These are phyloP conservation scores for Drosophila anceps DNA, from an alignment of 2,888 invertebrate species.

Conservation along the genomic window DNA sequence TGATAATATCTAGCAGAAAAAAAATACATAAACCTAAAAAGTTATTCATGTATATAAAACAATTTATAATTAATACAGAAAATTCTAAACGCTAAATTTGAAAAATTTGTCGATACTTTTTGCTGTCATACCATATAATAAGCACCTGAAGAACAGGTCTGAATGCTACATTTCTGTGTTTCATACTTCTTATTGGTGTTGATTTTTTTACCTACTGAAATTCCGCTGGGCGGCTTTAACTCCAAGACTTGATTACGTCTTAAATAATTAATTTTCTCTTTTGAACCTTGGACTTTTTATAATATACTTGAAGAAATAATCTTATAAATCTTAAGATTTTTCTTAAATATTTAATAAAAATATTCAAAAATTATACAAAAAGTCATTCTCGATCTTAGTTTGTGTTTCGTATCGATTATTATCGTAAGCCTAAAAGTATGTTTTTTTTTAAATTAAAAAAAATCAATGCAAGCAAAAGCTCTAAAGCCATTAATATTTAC, in stretches of 20 bases:
- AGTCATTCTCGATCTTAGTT: no score
- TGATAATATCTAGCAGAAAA: no score
- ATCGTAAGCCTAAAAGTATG: conserved; percentile 24
- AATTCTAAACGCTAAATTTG: background rate
- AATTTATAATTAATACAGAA: background rate
- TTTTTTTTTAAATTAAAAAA: background rate
- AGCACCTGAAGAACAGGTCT: conserved; percentile 3
- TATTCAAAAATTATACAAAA: background rate
- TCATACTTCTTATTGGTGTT: conserved; percentile 6
- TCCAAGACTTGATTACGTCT: conserved; percentile 5
- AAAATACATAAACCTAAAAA: background rate
- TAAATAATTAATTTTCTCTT: conserved; percentile 2
- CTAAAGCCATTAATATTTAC: background rate
- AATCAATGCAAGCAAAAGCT: background rate
- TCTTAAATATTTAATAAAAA: background rate
- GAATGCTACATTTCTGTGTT: background rate
- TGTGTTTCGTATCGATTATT: background rate
- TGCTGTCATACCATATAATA: background rate
- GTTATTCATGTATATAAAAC: background rate
- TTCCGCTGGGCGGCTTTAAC: conserved; percentile 19
- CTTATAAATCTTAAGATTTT: background rate
- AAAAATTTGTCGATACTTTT: background rate
- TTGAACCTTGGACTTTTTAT: background rate
- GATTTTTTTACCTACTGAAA: conserved; percentile 5
- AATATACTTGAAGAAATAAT: background rate